These are phyloP conservation scores for Aspidoscelis tigris DNA, from an alignment of 2,113 vertebrate species.

Conservation along the genomic window DNA sequence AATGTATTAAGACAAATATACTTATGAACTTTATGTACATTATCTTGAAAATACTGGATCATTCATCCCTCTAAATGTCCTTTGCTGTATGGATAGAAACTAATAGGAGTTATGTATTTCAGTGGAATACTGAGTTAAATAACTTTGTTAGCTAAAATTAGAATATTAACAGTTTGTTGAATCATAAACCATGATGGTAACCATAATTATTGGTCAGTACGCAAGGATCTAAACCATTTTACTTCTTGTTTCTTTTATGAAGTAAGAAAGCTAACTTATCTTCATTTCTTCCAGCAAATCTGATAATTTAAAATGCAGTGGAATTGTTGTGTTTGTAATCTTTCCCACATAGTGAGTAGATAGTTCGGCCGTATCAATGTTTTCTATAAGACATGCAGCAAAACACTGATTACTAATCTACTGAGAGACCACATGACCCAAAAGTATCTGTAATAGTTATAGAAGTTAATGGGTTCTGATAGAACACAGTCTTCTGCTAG, in stretches of 20 bases:
- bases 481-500: neutral
- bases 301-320: neutral
- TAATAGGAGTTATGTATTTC: neutral
- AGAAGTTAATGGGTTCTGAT: slow-evolving; percentile 1
- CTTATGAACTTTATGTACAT: neutral
- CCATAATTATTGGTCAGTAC: neutral
- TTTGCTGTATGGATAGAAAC: neutral
- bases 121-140: slow-evolving; percentile 30
- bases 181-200: slow-evolving; percentile 34
- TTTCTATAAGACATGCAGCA: neutral
- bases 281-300: neutral
- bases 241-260: slow-evolving; percentile 23
- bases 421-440: neutral
- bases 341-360: slow-evolving; percentile 19
- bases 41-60: neutral
- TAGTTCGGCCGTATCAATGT: neutral
- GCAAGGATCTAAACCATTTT: slow-evolving; percentile 22
- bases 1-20: neutral
- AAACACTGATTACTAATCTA: slow-evolving; percentile 8
- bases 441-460: neutral
- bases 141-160: slow-evolving; percentile 32
- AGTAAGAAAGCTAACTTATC: neutral
- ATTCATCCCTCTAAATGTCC: slow-evolving; percentile 5
- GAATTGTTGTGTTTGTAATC: neutral
- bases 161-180: slow-evolving; percentile 27